Base-by-base conservation (phyloP, 2,888 invertebrate genomes). In the Rhyacophila evoluta region DNA sequence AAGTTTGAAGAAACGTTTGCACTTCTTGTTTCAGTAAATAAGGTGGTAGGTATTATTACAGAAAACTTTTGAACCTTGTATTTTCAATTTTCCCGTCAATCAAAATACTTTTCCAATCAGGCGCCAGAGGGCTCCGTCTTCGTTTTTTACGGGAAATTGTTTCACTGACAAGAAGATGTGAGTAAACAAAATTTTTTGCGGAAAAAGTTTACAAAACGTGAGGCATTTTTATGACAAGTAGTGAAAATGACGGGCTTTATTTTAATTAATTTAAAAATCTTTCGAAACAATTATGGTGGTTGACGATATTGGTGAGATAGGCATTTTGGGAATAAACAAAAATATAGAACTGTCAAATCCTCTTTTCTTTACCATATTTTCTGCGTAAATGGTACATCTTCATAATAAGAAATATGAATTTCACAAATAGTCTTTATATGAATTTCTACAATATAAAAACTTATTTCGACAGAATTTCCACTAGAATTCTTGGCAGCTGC, bases 31-130 rank as follows among this genome's bases (percentile, higher is more conserved):
- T 55, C 8, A 8, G 10, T 15, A 55, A 25, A 8, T 25, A 55
- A 6, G 10, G 10, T 8, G 8, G 55, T 55, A 25, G 15, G 5
- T 25, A 8, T 55, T 8, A 25, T 55, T 55, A 19, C 1, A 19
- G 5, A 1, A 12, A 19, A 8, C 1, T 41, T 19, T 15, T 15
- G 12, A 41, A 19, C 6, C 15, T 15, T 19, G 41, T 41, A 41
- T 41, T 41, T 41, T 41, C 19, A 41, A 41, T 41, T 41, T 41
- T 41, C 19, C 12, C 19, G 25, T 55, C 55, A 55, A 15, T 55
- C 55, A 55, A 55, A 55, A 55, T 55, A 55, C 55, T 55, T 55
- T 55, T 55, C 55, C 55, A 55, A 55, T 55, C 55, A 55, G 55
- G 19, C 55, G 25, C 19, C 12, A 19, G 10, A 25, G 10, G 55